Base-by-base conservation (phyloP, 2,113 vertebrate species). In the Chaetodon trifascialis region DNA sequence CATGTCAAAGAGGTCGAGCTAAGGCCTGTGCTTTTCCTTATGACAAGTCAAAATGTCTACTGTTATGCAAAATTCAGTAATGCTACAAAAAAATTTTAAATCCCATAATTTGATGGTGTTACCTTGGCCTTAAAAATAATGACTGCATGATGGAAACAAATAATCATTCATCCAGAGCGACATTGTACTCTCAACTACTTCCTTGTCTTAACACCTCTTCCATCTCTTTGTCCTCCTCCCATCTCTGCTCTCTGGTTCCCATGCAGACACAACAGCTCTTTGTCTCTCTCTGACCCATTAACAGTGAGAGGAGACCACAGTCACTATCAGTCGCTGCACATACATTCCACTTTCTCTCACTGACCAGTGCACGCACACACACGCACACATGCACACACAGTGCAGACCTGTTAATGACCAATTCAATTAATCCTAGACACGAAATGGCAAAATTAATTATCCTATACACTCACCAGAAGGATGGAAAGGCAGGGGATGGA, bases 201-300 rank as follows among this genome's bases (percentile, higher is more conserved):
- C 60, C 79, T 67, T 44, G 54, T 76, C 25, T 85, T 63, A 51
- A 89, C 73, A 84, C 73, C 77, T 91, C 81, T 15, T 86, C 58
- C 49, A 58, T 66, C 64, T 76, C 79, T 77, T 80, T 77, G 82
- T 72, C 71, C 72, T 42, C 47, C 60, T 79, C 73, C 76, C 80
- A 69, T 80, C 63, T 38, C 64, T 62, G 47, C 47, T 58, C 81
- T 81, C 79, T 80, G 80, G 65, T 91, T 92, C 89, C 89, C 91
- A 92, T 84, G 80, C 66, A 80, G 47, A 68, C 74, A 93, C 84
- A 91, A 81, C 89, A 77, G 86, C 84, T 89, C 88, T 91, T 93
- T 94, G 91, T 93, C 76, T 77, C 67, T 73, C 9, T 36, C 66
- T 84, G 86, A 72, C 84, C 90, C 79, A 85, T 64, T 88, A 93